Base-by-base conservation (phyloP, 2,113 vertebrate species). In the Phylloscopus whistleri region DNA sequence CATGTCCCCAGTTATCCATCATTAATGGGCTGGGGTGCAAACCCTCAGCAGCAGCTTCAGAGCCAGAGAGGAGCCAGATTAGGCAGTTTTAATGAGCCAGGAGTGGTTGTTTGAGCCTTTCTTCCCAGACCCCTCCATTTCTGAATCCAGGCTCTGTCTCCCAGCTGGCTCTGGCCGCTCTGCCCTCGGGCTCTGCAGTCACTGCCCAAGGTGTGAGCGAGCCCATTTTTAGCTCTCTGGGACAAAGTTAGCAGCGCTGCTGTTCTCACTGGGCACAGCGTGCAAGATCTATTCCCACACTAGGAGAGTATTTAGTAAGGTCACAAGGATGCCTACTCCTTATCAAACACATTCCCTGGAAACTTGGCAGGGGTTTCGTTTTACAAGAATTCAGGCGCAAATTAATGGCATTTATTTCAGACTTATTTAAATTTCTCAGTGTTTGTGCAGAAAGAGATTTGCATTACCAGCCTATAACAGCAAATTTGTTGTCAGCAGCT, bases 291-390 rank as follows among this genome's bases (percentile, higher is more conserved):
- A 95, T 97, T 97, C 94, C 96, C 97, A 97, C 97, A 94, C 95
- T 64, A 96, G 96, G 55, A 67, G 85, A 91, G 80, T 83, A 83
- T 95, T 96, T 95, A 96, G 97, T 96, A 96, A 89, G 97, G 97
- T 97, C 97, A 97, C 96, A 94, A 96, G 97, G 94, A 97, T 95
- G 90, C 87, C 95, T 82, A 59, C 84, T 84, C 80, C 96, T 98
- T 98, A 98, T 98, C 98, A 92, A 96, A 98, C 97, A 98, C 97
- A 76, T 98, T 98, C 97, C 76, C 96, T 98, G 98, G 98, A 98
- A 98, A 98, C 98, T 98, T 98, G 98, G 98, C 98, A 96, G 86
- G 60, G 79, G 35, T 35, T 94, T 91, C 43, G 2, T 91, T 89
- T 88, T 87, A 76, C 89, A 87, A 80, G 93, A 94, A 90, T 89